Conservation (phyloP, 2,888 invertebrate genomes). For the Elmis aenea region DNA sequence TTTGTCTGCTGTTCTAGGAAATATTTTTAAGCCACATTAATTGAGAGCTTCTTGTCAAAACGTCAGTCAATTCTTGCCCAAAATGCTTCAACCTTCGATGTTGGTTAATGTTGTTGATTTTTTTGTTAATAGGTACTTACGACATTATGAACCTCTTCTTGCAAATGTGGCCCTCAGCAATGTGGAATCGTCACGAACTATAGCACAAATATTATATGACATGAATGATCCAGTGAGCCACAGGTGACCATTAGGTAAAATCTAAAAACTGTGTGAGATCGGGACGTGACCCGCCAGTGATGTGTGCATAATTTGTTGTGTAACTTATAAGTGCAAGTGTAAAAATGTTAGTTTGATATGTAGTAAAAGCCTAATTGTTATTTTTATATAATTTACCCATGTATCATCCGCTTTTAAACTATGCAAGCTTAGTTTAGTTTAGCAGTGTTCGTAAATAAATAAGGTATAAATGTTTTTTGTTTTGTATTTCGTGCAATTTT, state of each 20-base stretch:
- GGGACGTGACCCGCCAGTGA: slow-evolving; percentile 8
- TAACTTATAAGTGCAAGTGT: slow-evolving; percentile 45
- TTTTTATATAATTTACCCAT: slow-evolving; percentile 46
- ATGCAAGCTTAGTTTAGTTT: slow-evolving; percentile 19
- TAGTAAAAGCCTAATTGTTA: slow-evolving; percentile 48
- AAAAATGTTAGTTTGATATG: slow-evolving; percentile 43
- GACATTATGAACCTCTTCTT: slow-evolving; percentile 88
- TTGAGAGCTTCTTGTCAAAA: too few species aligned
- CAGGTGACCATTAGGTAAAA: slow-evolving; percentile 50
- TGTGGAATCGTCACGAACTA: slow-evolving; percentile 95
- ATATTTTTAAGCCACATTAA: too few species aligned
- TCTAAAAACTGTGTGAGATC: too few species aligned
- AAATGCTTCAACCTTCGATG: too few species aligned
- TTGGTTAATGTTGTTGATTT: slow-evolving; percentile 12
- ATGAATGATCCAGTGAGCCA: slow-evolving; percentile 62
- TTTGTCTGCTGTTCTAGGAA: too few species aligned
- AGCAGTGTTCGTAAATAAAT: slow-evolving; percentile 18
- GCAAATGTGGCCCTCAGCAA: slow-evolving; percentile 91
- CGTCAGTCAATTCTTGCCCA: too few species aligned
- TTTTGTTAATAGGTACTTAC: slow-evolving; percentile 83
- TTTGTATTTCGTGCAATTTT: slow-evolving; percentile 23
- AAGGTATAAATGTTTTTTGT: slow-evolving; percentile 9
- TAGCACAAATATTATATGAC: slow-evolving; percentile 93
- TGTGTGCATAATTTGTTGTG: slow-evolving; percentile 25
- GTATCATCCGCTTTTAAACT: slow-evolving; percentile 34